Evolutionary conservation across 2,888 invertebrate genomes (phyloP), one percentile per base, ranked within the genome.

Genomic region (Andricus quercusramuli): DNA sequence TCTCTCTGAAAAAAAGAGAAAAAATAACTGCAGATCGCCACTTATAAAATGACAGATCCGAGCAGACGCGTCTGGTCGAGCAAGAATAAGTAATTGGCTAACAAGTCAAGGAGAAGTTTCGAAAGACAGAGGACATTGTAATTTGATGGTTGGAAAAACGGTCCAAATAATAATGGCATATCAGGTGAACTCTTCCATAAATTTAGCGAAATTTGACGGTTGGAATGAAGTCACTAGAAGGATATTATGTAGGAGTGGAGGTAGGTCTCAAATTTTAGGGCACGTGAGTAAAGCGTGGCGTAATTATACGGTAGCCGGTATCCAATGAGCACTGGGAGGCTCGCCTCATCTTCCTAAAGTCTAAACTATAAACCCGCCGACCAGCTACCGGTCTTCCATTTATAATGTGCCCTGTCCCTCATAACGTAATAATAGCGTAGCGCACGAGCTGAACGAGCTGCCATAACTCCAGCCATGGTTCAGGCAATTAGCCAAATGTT

Each of bases 241-340:
- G 22, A 47, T 47, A 8, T 68, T 44, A 47, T 20, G 17, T 3
- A 64, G 29, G 4, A 87, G 79, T 78, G 79, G 83, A 82, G 80
- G 80, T 79, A 64, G 56, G 80, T 82, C 83, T 80, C 83, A 78
- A 83, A 78, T 85, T 84, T 82, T 81, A 76, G 82, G 83, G 83
- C 80, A 88, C 89, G 70, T 47, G 70, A 29, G 74, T 85, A 85
- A 84, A 89, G 88, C 82, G 85, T 87, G 85, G 86, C 86, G 89
- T 92, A 92, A 92, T 92, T 92, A 92, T 92, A 92, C 91, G 90
- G 92, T 92, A 92, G 92, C 91, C 89, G 88, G 88, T 83, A 84
- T 85, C 85, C 85, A 84, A 84, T 70, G 70, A 70, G 51, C 51
- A 70, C 70, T 51, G 47, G 51, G 80, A 81, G 78, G 84, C 82